Evolutionary conservation across 2,888 invertebrate genomes (phyloP).

Genomic region (Gibbula magus): DNA sequence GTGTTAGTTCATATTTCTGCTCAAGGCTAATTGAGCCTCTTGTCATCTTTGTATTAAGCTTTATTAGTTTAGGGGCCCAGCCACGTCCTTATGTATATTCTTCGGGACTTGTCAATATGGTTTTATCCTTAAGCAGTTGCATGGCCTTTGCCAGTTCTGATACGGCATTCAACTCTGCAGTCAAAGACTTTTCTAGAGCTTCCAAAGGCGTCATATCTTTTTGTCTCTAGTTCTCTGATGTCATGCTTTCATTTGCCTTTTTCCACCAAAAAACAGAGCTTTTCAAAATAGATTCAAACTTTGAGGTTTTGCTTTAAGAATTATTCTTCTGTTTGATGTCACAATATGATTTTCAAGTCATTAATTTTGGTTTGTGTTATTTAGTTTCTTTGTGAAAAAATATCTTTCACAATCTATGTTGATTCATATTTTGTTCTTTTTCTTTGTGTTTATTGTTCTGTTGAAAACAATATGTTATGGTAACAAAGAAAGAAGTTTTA

Average conservation of each 20-base stretch:
- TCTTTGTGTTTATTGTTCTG: no score
- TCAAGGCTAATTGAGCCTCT: conserved; percentile 19
- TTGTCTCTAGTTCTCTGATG: conserved; percentile 12
- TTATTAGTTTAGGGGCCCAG: conserved; percentile 21
- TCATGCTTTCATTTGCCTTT: neutral
- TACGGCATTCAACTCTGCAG: conserved; percentile 10
- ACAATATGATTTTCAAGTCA: neutral
- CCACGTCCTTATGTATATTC: neutral
- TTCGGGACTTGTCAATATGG: conserved; percentile 6
- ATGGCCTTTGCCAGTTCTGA: conserved; percentile 2
- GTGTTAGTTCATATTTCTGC: conserved; percentile 22
- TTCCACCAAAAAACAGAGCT: neutral
- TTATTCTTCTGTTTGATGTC: conserved; percentile 2
- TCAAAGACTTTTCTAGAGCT: conserved; percentile 16
- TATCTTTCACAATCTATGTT: neutral
- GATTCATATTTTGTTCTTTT: no score
- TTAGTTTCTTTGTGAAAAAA: neutral
- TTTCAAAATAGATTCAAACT: neutral
- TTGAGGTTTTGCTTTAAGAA: neutral
- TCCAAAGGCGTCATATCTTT: conserved; percentile 3
- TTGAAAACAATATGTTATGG: neutral
- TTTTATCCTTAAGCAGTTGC: conserved; percentile 9
- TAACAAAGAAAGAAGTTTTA: no score
- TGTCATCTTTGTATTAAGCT: conserved; percentile 21
- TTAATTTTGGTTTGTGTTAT: neutral